Base-by-base conservation (phyloP, 2,113 vertebrate species). In the Butastur rufipennis region DNA sequence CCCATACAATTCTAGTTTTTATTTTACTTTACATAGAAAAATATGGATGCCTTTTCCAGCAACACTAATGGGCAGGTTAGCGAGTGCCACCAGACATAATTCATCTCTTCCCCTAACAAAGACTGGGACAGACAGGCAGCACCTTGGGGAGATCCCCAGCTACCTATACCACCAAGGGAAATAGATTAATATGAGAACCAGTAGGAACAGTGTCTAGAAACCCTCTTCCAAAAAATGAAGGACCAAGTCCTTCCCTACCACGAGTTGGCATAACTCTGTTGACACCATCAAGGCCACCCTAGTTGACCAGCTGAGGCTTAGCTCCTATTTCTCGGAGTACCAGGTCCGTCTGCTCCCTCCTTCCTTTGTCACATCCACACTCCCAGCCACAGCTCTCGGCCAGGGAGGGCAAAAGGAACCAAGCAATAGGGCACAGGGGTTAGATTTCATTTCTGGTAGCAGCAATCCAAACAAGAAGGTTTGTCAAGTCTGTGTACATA, bases 141-240 rank as follows among this genome's bases (percentile, higher is more conserved):
- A 20, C 6, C 4, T 50, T 0, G 0, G 27, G 27, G 52, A 42
- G 16, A 9, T 63, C 38, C 13, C n/a, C 25, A 58, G 4, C 23
- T 29, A 16, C 11, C 18, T 65, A 1, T 16, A 29, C 13, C 27
- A 74, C 38, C 19, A 15, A 38, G 26, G 55, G n/a, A 86, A 77
- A 36, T 15, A 9, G 16, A 7, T 72, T 47, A 47, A 27, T 23
- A 50, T 16, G 22, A 65, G 31, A 59, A 74, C 34, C 1, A 3
- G 16, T 27, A 42, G 20, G 8, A 71, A 21, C 3, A 77, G 36
- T 8, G 10, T 59, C 58, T 75, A 38, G 43, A 92, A 85, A 52
- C 2, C 6, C 16, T 48, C 9, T 73, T 72, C 31, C 16, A 55
- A 47, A 68, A 19, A 8, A 20, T 6, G 16, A 58, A 86, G 16